These are phyloP conservation scores for Echiichthys vipera DNA, from an alignment of 2,797 vertebrate genomes.

Conservation along the genomic window DNA sequence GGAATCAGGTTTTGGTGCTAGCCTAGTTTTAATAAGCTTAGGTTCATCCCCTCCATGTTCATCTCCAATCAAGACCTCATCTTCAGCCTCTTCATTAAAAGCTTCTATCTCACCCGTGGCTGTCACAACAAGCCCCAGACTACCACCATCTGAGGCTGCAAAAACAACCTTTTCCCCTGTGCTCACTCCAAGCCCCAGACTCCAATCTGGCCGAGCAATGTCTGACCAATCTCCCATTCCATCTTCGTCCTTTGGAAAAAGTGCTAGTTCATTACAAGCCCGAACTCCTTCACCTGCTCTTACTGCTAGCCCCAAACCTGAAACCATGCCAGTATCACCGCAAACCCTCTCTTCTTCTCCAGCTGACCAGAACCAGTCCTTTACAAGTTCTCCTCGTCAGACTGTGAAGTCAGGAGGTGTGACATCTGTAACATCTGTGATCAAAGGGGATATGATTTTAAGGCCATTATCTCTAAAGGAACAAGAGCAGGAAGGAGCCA, in stretches of 20 bases:
- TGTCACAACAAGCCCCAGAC: conserved; percentile 36
- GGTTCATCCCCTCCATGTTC: conserved; percentile 61
- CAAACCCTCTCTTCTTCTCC: conserved; percentile 5
- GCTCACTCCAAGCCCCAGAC: conserved; percentile 39
- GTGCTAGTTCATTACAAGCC: conserved; percentile 14
- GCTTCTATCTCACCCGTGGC: conserved; percentile 46
- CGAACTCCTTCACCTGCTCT: neutral
- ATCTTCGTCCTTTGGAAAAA: conserved; percentile 27
- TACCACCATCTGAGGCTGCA: conserved; percentile 16
- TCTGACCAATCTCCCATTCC: conserved; percentile 16
- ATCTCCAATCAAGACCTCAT: conserved; percentile 23
- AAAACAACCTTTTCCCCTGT: neutral
- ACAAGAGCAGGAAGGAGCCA: conserved; percentile 1
- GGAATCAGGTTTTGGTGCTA: conserved; percentile 37
- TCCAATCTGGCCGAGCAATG: neutral
- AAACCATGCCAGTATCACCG: conserved; percentile 1
- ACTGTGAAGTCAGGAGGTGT: conserved; percentile 26
- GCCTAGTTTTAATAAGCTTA: conserved; percentile 51
- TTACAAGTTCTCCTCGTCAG: conserved; percentile 4
- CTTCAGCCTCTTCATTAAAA: conserved; percentile 53
- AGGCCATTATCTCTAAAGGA: conserved; percentile 10
- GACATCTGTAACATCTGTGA: neutral
- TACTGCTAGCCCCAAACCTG: neutral
- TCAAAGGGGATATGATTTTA: conserved; percentile 5
- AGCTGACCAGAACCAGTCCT: neutral